Percentiles rank a stretch among this genome's conserved stretches.
These are phyloP conservation scores for Pristionchus entomophagus DNA, from an alignment of 2,888 invertebrate species.

Conservation along the genomic window DNA sequence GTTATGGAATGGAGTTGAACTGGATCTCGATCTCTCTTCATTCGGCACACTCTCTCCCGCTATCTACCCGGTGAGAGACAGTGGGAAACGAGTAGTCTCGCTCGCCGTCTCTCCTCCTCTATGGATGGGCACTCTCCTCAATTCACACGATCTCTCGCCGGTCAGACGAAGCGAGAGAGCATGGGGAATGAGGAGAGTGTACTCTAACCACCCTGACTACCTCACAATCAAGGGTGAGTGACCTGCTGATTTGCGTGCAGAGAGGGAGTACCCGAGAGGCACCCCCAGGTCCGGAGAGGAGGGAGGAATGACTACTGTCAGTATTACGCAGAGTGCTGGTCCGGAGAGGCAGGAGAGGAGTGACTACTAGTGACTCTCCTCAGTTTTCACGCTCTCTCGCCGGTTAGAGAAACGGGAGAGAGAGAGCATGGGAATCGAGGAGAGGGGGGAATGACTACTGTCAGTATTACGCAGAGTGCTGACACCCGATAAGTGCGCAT, in stretches of 20 bases:
- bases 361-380: background rate
- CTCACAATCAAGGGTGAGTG: conserved; percentile 27
- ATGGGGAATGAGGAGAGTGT: background rate
- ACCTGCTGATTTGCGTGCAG: conserved; percentile 18
- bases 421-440: background rate
- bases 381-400: background rate
- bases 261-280: background rate
- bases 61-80: too few species aligned
- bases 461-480: conserved; percentile 2
- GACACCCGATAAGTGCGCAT: conserved; percentile 36
- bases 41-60: background rate
- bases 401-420: background rate
- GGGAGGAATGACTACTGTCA: background rate
- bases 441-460: background rate
- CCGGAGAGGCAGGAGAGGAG: too few species aligned
- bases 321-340: too few species aligned
- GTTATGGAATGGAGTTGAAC: background rate
- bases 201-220: background rate
- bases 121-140: background rate
- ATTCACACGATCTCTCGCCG: too few species aligned
- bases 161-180: too few species aligned
- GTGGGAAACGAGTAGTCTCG: too few species aligned
- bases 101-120: too few species aligned
- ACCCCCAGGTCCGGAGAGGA: background rate
- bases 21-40: background rate